Evolutionary conservation across 2,113 vertebrate genomes (phyloP), one percentile per base, ranked within the genome.

Genomic region (Rhinogobius similis): DNA sequence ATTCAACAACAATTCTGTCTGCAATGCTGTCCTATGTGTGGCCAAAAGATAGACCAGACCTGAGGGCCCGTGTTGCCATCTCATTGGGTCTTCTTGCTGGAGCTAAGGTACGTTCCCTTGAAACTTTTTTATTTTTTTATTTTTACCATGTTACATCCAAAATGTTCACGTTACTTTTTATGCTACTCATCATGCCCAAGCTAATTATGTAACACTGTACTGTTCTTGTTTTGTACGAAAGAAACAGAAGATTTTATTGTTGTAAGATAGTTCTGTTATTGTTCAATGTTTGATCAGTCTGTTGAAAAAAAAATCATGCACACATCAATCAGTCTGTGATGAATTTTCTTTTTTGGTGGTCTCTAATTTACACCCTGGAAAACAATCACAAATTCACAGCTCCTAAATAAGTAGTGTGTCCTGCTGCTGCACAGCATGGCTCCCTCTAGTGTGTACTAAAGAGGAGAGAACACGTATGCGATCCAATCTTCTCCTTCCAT

Each of bases 1-100:
- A 98, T 87, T 92, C 93, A 75, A 43, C 82, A 59, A 93, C 93
- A 87, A 99, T 99, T 78, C 83, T 99, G 61, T 89, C 89, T 82
- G 97, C 95, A 0, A 99, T 99, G 97, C 77, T 98, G 70, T 93
- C 95, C 5, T 97, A 99, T 0, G 96, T 99, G 70, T 99, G 98
- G 98, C 98, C 98, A 62, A 95, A 94, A 65, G 94, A 99, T 75
- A 91, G 96, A 79, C 97, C 98, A 5, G 98, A 99, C 89, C 92
- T 99, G 3, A 88, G 96, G 18, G 94, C 95, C 55, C 94, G 98
- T 79, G 98, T 99, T 13, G 95, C 89, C 64, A 41, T 98, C 43
- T 96, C 98, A 5, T 87, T 99, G 62, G 94, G 94, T 32, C 93
- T 99, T 65, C 92, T 99, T 23, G 97, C 93, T 39, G 92, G 93